These are phyloP conservation scores for Pseudochromis fuscus DNA, from an alignment of 2,797 vertebrate species.

Conservation along the genomic window DNA sequence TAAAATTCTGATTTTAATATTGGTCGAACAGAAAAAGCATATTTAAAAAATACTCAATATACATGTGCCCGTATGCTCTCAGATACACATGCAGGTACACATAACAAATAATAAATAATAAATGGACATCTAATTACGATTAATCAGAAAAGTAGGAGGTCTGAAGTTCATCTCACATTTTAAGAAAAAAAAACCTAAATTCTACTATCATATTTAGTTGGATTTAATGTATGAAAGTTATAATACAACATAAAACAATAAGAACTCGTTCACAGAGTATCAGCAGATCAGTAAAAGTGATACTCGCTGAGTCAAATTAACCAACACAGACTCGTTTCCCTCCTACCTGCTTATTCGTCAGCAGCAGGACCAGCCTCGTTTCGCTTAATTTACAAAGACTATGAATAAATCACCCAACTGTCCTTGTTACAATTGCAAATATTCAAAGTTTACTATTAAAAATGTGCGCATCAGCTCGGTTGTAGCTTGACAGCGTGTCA, in stretches of 20 bases:
- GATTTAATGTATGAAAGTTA: background rate
- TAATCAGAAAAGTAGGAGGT: background rate
- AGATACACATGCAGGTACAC: background rate
- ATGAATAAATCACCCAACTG: background rate
- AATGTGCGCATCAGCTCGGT: fast-evolving
- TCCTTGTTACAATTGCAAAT: fast-evolving
- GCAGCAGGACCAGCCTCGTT: fast-evolving
- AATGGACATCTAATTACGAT: background rate
- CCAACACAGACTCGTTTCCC: background rate
- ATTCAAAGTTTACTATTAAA: background rate
- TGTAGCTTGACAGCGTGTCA: conserved; percentile 31
- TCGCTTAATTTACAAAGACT: background rate
- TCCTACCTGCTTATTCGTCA: background rate
- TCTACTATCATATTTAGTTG: background rate
- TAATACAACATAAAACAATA: too few relatives aligned
- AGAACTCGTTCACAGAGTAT: background rate
- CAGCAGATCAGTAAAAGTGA: background rate
- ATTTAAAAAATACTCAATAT: too few relatives aligned
- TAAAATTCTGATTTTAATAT: background rate
- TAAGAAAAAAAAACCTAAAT: background rate
- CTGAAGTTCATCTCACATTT: background rate
- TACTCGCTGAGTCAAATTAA: background rate
- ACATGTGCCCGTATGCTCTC: too few relatives aligned
- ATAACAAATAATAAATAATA: background rate
- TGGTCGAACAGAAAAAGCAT: background rate